Conservation (phyloP, 2,888 invertebrate species). For the Microctonus aethiopoides region DNA sequence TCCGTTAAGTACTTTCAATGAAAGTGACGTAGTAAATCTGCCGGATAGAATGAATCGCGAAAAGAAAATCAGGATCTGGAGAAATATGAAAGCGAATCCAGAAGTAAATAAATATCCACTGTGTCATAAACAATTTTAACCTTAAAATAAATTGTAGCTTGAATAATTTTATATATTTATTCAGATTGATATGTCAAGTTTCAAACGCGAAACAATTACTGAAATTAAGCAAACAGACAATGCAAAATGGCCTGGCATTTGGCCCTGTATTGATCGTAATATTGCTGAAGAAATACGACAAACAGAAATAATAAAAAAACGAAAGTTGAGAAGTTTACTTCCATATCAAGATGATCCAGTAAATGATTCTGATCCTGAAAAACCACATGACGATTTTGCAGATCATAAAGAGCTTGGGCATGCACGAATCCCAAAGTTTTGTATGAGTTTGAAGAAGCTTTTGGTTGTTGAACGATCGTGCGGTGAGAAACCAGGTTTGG, state of each 20-base stretch:
- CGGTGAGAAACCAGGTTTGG: slow-evolving; percentile 56
- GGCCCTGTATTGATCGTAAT: slow-evolving; percentile 50
- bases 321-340: slow-evolving; percentile 41
- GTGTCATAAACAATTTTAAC: background rate
- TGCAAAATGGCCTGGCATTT: slow-evolving; percentile 47
- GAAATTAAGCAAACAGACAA: slow-evolving; percentile 37
- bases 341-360: slow-evolving; percentile 46
- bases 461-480: slow-evolving; percentile 48
- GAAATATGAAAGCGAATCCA: slow-evolving; percentile 46
- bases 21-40: slow-evolving; percentile 34
- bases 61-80: slow-evolving; percentile 54
- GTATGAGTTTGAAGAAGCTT: slow-evolving; percentile 32
- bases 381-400: slow-evolving; percentile 45
- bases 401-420: slow-evolving; percentile 56
- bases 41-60: slow-evolving; percentile 44
- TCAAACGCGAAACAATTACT: slow-evolving; percentile 25
- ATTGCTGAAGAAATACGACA: slow-evolving; percentile 38
- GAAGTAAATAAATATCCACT: slow-evolving; percentile 45
- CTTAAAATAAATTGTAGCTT: background rate
- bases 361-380: slow-evolving; percentile 36
- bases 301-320: slow-evolving; percentile 35
- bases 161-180: background rate
- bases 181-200: slow-evolving; percentile 39
- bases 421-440: slow-evolving; percentile 50
- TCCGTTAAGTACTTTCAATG: slow-evolving; percentile 49